phyloP scores from a whole-genome alignment of 1,140 invertebrate species.

The Aleiodes sp. region DNA sequence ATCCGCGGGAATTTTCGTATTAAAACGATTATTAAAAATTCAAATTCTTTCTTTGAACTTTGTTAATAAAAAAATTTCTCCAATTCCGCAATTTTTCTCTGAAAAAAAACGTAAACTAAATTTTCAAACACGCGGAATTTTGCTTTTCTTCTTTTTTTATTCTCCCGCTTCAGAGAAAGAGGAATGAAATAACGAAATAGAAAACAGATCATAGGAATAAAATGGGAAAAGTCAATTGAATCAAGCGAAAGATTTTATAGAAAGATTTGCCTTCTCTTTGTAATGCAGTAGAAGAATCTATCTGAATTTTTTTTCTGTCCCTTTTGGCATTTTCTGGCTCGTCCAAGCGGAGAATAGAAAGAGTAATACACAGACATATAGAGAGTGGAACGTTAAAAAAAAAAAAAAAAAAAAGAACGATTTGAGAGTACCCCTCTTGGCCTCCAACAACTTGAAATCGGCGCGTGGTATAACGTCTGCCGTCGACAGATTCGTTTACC shows the following conservation, averaged over 20 bases:
- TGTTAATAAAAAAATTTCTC: too few species aligned
- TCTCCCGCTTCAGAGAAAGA: too few species aligned
- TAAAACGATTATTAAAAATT: too few species aligned
- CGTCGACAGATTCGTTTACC: conserved; percentile 35
- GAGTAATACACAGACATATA: background rate
- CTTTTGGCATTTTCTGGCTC: conserved; percentile 22
- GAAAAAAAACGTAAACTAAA: too few species aligned
- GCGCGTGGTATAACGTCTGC: conserved; percentile 38
- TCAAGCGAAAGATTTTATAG: background rate
- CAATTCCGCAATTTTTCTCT: too few species aligned
- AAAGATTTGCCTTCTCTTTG: conserved; percentile 10
- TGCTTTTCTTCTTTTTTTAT: too few species aligned
- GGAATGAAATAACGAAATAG: too few species aligned
- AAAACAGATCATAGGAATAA: background rate
- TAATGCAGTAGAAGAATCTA: background rate
- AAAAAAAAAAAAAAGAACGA: background rate
- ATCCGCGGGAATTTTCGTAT: too few species aligned
- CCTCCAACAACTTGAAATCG: background rate
- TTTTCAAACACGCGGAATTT: too few species aligned
- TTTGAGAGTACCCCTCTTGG: background rate
- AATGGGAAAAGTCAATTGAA: conserved; percentile 18
- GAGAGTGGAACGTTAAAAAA: background rate
- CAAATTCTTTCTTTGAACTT: too few species aligned
- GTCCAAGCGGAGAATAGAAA: conserved; percentile 26
- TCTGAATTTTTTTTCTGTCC: background rate